Base-by-base conservation (phyloP, 2,797 vertebrate species). In the Uromys caudimaculatus region DNA sequence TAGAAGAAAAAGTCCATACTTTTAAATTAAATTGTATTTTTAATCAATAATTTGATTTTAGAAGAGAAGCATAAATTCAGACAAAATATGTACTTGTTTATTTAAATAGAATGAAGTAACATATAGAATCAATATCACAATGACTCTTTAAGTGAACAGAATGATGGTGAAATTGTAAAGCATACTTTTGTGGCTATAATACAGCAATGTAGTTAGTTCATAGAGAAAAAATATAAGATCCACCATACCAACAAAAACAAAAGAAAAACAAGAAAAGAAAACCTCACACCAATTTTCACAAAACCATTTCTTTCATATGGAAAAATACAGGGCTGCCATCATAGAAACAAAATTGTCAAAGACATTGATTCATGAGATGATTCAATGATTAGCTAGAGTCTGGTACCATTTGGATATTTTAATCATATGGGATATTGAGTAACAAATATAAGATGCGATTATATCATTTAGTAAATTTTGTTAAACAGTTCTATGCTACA, bases 21-120 rank as follows among this genome's bases (percentile, higher is more conserved):
- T 94, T 94, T 75, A 50, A 21, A 71, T 82, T 94, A 77, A 5
- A 12, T 84, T 87, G 69, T n/a, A 83, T 11, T 93, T 85, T 79
- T 41, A 95, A 73, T 41, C 7, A 41, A 83, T 24, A 84, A 3
- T 88, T 60, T 7, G 52, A 69, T 50, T 92, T 67, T 16, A 75
- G 41, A 77, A 76, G 19, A 69, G 77, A 93, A 86, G 47, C 52
- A 12, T 83, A 69, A 90, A 86, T 44, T 14, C 2, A 90, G 21
- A 13, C 3, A 86, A 87, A 82, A 54, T 60, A 14, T 83, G 24
- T 83, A 9, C 19, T 69, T 38, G 0, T 71, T 90, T 93, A 83
- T n/a, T 82, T 85, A 91, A 79, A 69, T 27, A 10, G 5, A 38
- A 7, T 29, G 8, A 7, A 76, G 81, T 41, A 81, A 60, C 62